Evolutionary conservation across 2,797 vertebrate species (phyloP), one percentile per base, ranked within the genome.

Genomic region (Neosilurus hyrtlii): DNA sequence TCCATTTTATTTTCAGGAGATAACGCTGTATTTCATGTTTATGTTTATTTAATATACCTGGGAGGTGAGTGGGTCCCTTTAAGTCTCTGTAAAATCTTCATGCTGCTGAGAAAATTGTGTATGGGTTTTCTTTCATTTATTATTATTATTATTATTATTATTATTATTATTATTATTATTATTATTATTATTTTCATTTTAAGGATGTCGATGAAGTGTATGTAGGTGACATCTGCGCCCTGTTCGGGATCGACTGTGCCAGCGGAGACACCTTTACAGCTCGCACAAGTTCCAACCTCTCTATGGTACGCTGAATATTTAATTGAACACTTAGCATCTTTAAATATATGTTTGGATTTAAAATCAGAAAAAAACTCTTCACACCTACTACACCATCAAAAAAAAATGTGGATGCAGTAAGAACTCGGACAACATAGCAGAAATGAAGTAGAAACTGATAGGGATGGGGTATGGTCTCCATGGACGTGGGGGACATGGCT

Each of bases 201-300:
- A 82, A 99, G 98, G 98, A 99, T 87, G 96, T 99, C 0, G 96
- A 93, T 1, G 96, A 96, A 82, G 96, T 95, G 63, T 97, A 96
- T 66, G 95, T 97, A 0, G 98, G 98, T 63, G 98, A 99, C 81
- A 99, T 99, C 88, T 99, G 96, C 88, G 98, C 97, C 0, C 89
- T 99, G 81, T 99, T 99, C 88, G 98, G 98, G 83, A 95, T 99
- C 0, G 97, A 99, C 89, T 99, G 98, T 88, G 97, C 97, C 12
- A 99, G 97, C 0, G 98, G 98, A 85, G 98, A 99, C 89, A 98
- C 98, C 0, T 99, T 99, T 89, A 96, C 96, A 0, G 93, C 94
- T 12, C 97, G 90, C 88, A 91, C 89, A 9, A 95, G 66, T 14
- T 90, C 90, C 4, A 92, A 90, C 86, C 92, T 99, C 84, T 99